Evolutionary conservation across 1,140 invertebrate genomes (phyloP).

Genomic region (Neodiprion lecontei): DNA sequence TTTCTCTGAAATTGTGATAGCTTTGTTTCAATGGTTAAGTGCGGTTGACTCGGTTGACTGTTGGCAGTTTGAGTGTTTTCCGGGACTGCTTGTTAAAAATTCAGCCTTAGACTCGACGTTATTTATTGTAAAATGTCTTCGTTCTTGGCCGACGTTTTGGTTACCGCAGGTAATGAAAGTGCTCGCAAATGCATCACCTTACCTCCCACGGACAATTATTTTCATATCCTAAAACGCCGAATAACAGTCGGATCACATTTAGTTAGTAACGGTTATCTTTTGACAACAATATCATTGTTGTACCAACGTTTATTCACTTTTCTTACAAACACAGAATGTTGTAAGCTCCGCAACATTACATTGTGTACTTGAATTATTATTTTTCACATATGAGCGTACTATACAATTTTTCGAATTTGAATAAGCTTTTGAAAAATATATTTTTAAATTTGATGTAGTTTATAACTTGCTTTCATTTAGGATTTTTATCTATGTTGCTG

Average conservation of each 20-base stretch:
- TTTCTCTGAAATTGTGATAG: too few species aligned
- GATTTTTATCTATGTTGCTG: too few species aligned
- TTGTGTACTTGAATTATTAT: neutral
- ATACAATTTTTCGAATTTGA: neutral
- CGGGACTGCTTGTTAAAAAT: too few species aligned
- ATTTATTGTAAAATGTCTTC: constrained; percentile 39
- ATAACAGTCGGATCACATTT: neutral
- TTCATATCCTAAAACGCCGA: neutral
- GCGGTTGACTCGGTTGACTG: too few species aligned
- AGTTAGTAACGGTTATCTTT: neutral
- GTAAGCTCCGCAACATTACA: neutral
- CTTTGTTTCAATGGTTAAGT: too few species aligned
- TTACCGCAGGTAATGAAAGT: constrained; percentile 39
- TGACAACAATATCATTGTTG: neutral
- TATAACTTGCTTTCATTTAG: constrained; percentile 1
- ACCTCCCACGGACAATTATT: too few species aligned
- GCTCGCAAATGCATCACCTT: neutral
- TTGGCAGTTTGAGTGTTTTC: too few species aligned
- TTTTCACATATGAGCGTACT: neutral
- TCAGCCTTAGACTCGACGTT: too few species aligned
- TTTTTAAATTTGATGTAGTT: constrained; percentile 3
- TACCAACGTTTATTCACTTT: neutral
- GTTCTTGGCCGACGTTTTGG: constrained; percentile 43
- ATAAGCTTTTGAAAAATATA: neutral
- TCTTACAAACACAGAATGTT: neutral